phyloP scores from a whole-genome alignment of 1,140 invertebrate species.

The Sitophilus oryzae region DNA sequence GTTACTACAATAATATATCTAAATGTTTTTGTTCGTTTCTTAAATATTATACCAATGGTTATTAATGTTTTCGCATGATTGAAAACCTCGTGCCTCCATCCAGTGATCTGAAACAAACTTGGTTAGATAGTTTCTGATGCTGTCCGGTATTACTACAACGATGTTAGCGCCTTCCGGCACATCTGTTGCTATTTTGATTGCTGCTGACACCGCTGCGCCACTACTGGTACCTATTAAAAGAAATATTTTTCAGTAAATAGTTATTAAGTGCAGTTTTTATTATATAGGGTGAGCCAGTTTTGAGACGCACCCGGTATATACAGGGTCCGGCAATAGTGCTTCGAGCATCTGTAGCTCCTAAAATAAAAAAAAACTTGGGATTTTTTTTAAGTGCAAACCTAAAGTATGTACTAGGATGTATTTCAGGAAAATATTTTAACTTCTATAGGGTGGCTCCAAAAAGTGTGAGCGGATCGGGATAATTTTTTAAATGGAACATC shows the following conservation, averaged over 20 bases:
- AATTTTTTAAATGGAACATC: no score
- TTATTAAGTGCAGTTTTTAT: not conserved
- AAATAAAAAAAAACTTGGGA: no score
- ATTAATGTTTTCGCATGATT: slow-evolving; percentile 43
- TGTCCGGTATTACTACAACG: slow-evolving; percentile 90
- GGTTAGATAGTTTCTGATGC: slow-evolving; percentile 97
- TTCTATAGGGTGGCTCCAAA: no score
- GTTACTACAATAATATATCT: not conserved
- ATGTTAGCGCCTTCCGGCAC: slow-evolving; percentile 77
- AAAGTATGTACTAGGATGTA: no score
- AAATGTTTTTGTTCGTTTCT: not conserved
- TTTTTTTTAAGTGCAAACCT: no score
- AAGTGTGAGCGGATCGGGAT: no score
- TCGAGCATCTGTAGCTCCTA: no score
- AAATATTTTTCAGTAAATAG: not conserved
- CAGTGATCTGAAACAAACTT: slow-evolving; percentile 95
- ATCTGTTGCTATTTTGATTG: slow-evolving; percentile 71
- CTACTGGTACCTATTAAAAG: slow-evolving; percentile 72
- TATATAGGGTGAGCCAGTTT: not conserved
- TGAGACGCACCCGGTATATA: no score
- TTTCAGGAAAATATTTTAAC: no score
- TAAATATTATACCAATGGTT: slow-evolving; percentile 57
- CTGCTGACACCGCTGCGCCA: slow-evolving; percentile 76
- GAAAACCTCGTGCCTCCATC: slow-evolving; percentile 83
- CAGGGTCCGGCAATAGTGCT: no score